Evolutionary conservation across 2,113 vertebrate species (phyloP).

Genomic region (Bettongia penicillata): DNA sequence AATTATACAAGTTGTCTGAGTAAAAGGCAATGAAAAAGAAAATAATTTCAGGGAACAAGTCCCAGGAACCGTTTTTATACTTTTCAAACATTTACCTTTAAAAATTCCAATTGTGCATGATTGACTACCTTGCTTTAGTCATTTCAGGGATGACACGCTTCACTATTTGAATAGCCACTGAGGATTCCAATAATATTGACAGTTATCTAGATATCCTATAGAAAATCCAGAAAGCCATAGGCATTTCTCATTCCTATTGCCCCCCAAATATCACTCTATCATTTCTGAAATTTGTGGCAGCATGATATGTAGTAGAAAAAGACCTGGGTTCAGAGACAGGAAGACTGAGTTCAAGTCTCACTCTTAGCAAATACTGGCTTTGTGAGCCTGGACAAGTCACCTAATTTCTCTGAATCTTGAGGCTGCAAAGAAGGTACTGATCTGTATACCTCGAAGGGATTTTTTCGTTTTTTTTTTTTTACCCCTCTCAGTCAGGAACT

Average conservation of each 20-base stretch:
- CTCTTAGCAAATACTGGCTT: neutral
- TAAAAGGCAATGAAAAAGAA: neutral
- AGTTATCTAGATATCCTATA: neutral
- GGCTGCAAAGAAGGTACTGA: too few species aligned
- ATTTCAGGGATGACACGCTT: neutral
- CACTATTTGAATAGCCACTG: neutral
- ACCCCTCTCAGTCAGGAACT: too few species aligned
- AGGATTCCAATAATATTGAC: neutral
- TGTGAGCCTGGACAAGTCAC: neutral
- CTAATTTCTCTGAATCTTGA: neutral
- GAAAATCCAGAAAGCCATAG: neutral
- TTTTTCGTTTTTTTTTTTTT: too few species aligned
- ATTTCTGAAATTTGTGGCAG: neutral
- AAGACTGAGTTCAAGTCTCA: neutral
- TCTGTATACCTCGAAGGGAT: too few species aligned
- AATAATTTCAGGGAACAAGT: neutral
- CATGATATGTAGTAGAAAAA: neutral
- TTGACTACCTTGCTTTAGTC: neutral
- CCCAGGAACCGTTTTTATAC: constrained; percentile 3
- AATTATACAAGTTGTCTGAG: neutral
- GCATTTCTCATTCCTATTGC: neutral
- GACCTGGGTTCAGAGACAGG: neutral
- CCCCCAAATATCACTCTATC: neutral
- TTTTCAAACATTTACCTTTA: constrained; percentile 14
- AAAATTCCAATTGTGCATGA: neutral